These are phyloP conservation scores for Caranx melampygus DNA, from an alignment of 2,113 vertebrate genomes.

Conservation along the genomic window DNA sequence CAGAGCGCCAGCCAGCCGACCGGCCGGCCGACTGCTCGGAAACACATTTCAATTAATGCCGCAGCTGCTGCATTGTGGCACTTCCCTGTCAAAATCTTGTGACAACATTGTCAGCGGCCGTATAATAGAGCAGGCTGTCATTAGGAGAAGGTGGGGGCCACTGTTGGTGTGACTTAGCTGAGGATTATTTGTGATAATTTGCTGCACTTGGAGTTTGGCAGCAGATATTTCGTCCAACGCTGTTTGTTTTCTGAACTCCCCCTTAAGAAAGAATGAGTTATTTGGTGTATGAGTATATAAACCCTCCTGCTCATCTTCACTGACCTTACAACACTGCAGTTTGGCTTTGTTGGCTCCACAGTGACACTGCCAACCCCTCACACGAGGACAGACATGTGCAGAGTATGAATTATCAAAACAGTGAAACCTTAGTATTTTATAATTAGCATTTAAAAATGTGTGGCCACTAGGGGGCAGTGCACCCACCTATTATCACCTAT, in stretches of 20 bases:
- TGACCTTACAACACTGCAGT: neutral
- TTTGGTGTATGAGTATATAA: neutral
- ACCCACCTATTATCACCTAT: neutral
- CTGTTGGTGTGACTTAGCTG: neutral
- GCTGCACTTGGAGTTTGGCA: neutral
- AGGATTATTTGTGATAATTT: neutral
- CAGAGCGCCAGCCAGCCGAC: neutral
- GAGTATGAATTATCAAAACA: too few species aligned
- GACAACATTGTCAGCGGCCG: neutral
- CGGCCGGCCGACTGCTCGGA: too few species aligned
- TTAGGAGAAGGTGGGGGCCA: neutral
- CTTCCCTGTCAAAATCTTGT: neutral
- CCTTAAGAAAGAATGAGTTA: neutral
- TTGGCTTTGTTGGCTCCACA: neutral
- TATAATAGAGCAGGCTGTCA: neutral
- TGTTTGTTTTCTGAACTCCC: neutral
- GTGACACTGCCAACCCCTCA: neutral
- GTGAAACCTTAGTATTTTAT: neutral
- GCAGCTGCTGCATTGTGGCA: too few species aligned
- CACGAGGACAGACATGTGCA: neutral
- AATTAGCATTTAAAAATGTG: neutral
- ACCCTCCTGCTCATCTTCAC: neutral
- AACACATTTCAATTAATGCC: conserved; percentile 1
- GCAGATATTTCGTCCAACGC: neutral
- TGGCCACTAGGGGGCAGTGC: conserved; percentile 1